Conservation (phyloP, 2,113 vertebrate species). For the Amphilophus citrinellus region DNA sequence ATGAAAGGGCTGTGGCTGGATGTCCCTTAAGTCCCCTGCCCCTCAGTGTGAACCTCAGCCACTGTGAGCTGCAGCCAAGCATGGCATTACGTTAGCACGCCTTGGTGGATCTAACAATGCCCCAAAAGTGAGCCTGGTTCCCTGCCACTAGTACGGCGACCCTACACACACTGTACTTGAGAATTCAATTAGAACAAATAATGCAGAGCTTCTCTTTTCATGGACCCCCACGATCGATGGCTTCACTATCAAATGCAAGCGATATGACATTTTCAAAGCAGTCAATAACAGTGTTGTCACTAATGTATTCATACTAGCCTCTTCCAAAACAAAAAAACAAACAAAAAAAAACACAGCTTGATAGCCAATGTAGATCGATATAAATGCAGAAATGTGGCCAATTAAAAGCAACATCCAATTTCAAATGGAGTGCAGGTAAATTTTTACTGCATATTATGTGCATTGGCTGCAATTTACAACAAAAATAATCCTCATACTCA, state of each 20-base stretch:
- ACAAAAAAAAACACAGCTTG: neutral
- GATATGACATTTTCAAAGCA: neutral
- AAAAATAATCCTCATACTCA: too few relatives aligned
- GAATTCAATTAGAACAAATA: conserved; percentile 29
- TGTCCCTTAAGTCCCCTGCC: conserved; percentile 65
- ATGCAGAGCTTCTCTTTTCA: conserved; percentile 6
- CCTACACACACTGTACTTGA: neutral
- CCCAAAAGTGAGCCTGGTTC: conserved; percentile 64
- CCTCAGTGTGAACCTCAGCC: conserved; percentile 64
- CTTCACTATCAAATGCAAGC: neutral
- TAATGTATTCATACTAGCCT: neutral
- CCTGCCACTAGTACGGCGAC: conserved; percentile 36
- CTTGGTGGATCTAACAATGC: conserved; percentile 72
- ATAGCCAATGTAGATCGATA: neutral
- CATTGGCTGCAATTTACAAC: too few relatives aligned
- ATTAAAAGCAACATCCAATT: neutral
- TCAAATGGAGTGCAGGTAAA: neutral
- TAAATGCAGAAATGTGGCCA: neutral
- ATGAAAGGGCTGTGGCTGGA: conserved; percentile 52
- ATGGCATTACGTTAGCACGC: conserved; percentile 75
- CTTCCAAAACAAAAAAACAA: neutral
- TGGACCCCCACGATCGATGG: neutral
- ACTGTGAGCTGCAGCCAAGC: conserved; percentile 68
- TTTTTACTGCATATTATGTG: too few relatives aligned
- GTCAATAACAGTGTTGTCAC: neutral